phyloP scores from a whole-genome alignment of 1,140 invertebrate genomes.

The Dryas iulia region DNA sequence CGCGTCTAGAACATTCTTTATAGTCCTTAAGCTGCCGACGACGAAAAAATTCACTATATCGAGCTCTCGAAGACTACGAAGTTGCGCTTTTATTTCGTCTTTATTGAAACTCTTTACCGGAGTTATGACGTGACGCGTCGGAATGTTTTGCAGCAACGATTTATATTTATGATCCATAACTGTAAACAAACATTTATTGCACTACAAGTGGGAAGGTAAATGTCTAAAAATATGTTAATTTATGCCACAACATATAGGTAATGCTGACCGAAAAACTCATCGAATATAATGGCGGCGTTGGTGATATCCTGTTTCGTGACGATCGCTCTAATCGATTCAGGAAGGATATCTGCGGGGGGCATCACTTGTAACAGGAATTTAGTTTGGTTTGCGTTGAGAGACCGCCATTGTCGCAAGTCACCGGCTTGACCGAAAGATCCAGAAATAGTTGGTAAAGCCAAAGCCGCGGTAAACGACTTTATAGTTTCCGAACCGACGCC shows the following conservation, averaged over 20 bases:
- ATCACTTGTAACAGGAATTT: conserved; percentile 88
- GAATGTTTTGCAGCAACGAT: conserved; percentile 91
- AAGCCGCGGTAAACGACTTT: conserved; percentile 88
- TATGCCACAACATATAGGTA: neutral
- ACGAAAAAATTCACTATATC: conserved; percentile 95
- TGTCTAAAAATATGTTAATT: neutral
- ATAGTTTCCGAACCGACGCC: conserved; percentile 90
- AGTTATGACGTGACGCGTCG: conserved; percentile 91
- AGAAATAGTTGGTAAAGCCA: conserved; percentile 90
- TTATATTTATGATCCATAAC: conserved; percentile 97
- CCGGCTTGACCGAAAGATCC: conserved; percentile 91
- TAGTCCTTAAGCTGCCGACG: conserved; percentile 85
- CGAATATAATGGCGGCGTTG: conserved; percentile 94
- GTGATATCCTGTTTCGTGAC: conserved; percentile 91
- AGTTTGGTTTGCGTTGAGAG: conserved; percentile 84
- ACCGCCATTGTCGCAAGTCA: conserved; percentile 89
- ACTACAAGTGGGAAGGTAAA: neutral
- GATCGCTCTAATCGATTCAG: conserved; percentile 90
- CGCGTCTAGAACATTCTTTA: conserved; percentile 85
- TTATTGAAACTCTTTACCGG: conserved; percentile 79
- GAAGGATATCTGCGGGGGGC: conserved; percentile 91
- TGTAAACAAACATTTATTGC: conserved; percentile 54
- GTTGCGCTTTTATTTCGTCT: conserved; percentile 82
- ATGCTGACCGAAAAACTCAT: conserved; percentile 88
- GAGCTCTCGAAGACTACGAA: conserved; percentile 86